Base-by-base conservation (phyloP, 2,113 vertebrate genomes). In the Peromyscus californicus region DNA sequence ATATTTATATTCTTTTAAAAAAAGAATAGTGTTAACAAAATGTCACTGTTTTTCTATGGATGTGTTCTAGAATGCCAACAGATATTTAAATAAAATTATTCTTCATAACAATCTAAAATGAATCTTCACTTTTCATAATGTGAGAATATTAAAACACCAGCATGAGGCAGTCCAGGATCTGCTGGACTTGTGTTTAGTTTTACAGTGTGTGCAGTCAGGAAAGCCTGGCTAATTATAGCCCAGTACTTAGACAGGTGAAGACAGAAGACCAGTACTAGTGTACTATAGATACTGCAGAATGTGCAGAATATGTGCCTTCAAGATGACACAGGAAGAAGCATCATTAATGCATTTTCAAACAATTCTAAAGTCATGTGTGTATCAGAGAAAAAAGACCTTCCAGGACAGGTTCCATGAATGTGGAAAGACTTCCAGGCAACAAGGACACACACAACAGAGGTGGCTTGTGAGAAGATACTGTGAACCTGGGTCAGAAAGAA, bases 361-460 rank as follows among this genome's bases (percentile, higher is more conserved):
- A 86, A 69, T 61, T 83, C 22, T n/a, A 48, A 93, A 80, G n/a
- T 72, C 24, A 45, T 42, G 72, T 26, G 22, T 61, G 24, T 85
- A 39, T 69, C 39, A 96, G 65, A 93, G 67, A 93, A 57, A 87
- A 61, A 89, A 61, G 57, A 78, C 19, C 61, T 92, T 93, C 33
- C 45, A 91, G 42, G 74, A 63, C 1, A 72, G 54, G 26, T n/a
- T 90, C n/a, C 15, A 63, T 70, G 22, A 74, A 63, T 15, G 90
- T 24, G 75, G 36, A 78, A 33, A n/a, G 54, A 57, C 11, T 84
- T 90, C 70, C 24, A 85, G 69, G 69, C 94, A 90, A 85, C 26
- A 80, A 42, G 87, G 51, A 74, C 26, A 83, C 9, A 85, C 13
- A 0, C 2, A n/a, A 31, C 24, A 9, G 4, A 80, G 70, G 57